These are phyloP conservation scores for Drosophila orena DNA, from an alignment of 1,140 invertebrate genomes.

Conservation along the genomic window DNA sequence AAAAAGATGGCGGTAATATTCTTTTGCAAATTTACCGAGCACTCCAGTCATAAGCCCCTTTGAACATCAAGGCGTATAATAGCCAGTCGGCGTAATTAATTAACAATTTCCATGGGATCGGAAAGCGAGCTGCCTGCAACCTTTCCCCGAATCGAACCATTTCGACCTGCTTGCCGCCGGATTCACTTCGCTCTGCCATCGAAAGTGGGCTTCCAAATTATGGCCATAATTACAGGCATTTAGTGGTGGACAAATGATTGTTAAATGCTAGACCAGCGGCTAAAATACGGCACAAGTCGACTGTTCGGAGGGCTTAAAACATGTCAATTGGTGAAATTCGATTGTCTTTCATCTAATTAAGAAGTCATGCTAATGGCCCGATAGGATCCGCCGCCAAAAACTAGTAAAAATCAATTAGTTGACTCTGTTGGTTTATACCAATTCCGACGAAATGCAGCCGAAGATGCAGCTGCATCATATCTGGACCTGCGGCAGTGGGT, in stretches of 20 bases:
- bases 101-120: constrained; percentile 21
- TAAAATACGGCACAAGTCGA: constrained; percentile 36
- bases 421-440: constrained; percentile 16
- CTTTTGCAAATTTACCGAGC: constrained; percentile 33
- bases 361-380: constrained; percentile 7
- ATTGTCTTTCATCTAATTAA: constrained; percentile 43
- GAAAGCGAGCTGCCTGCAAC: background rate
- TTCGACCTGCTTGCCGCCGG: constrained; percentile 35
- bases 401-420: constrained; percentile 54
- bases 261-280: constrained; percentile 31
- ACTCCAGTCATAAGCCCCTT: constrained; percentile 42
- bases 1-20: constrained; percentile 18
- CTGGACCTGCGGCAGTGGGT: constrained; percentile 36
- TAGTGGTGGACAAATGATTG: constrained; percentile 28
- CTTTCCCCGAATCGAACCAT: constrained; percentile 13
- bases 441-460: constrained; percentile 14
- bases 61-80: constrained; percentile 20
- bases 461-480: constrained; percentile 28
- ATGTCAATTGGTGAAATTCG: constrained; percentile 42
- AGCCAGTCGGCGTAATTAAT: constrained; percentile 30
- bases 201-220: constrained; percentile 44
- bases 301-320: constrained; percentile 17
- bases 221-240: constrained; percentile 41
- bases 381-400: constrained; percentile 1
- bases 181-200: constrained; percentile 32